A percentile compares a stretch with the other conserved stretches of the same genome.
Conservation (phyloP, 2,113 vertebrate genomes). For the Alligator sinensis region DNA sequence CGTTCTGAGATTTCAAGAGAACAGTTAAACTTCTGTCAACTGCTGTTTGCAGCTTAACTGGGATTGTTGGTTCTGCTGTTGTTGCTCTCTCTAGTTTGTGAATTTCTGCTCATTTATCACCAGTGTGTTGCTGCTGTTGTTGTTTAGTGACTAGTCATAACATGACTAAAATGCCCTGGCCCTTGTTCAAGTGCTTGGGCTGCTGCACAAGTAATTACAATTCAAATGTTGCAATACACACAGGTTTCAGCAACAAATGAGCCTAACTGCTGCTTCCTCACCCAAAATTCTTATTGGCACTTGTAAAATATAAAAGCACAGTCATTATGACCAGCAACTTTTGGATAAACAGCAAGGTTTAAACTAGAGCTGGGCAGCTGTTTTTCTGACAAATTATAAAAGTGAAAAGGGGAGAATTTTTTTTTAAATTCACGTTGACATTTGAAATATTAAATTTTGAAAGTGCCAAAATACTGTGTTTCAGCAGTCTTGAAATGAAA, state of each 20-base stretch:
- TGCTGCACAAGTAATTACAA: not conserved
- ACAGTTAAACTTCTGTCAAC: slow-evolving; percentile 6
- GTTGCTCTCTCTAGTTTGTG: not conserved
- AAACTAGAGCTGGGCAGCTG: not conserved
- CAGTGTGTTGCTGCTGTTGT: not conserved
- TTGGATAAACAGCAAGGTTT: not conserved
- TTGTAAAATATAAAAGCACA: not conserved
- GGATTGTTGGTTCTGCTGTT: not conserved
- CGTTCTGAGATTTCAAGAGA: slow-evolving; percentile 21
- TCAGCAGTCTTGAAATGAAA: too few species aligned
- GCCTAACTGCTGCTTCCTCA: too few species aligned
- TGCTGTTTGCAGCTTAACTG: not conserved
- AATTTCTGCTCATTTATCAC: not conserved
- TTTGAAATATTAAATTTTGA: too few species aligned
- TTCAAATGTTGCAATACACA: not conserved
- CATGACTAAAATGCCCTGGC: not conserved
- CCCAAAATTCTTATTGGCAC: not conserved
- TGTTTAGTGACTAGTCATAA: not conserved
- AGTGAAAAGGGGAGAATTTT: too few species aligned
- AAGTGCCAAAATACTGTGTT: too few species aligned
- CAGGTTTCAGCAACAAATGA: not conserved
- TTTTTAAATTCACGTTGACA: too few species aligned
- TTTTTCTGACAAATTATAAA: too few species aligned
- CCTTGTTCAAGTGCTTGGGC: not conserved
- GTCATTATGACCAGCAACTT: not conserved